A percentile compares a stretch with the other conserved stretches of the same genome.
phyloP scores from a whole-genome alignment of 2,888 invertebrate species.

The Fissipunctia ypsillon region DNA sequence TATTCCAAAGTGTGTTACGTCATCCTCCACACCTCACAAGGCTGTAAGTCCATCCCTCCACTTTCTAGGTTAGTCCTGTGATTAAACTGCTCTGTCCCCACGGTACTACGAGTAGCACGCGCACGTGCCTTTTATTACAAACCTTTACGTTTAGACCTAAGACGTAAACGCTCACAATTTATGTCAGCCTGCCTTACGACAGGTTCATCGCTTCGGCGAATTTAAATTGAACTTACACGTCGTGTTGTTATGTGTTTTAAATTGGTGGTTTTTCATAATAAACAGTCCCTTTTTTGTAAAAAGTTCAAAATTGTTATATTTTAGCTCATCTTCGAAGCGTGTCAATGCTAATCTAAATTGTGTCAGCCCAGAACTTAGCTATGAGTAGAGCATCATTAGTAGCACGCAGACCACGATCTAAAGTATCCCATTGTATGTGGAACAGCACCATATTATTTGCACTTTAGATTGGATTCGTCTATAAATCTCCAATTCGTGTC shows the following conservation, averaged over 20 bases:
- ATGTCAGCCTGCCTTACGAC: not conserved
- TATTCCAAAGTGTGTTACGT: not conserved
- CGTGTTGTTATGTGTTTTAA: slow-evolving; percentile 1
- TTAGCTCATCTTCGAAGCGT: not conserved
- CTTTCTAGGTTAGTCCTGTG: slow-evolving; percentile 7
- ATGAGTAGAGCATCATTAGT: not conserved
- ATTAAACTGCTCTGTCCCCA: slow-evolving; percentile 6
- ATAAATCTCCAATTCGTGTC: not conserved
- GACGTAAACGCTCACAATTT: slow-evolving; percentile 16
- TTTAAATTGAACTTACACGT: not conserved
- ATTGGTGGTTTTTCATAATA: not conserved
- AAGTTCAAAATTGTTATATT: not conserved
- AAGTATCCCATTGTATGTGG: too few species aligned
- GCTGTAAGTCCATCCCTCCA: slow-evolving; percentile 9
- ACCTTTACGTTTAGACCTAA: slow-evolving; percentile 2
- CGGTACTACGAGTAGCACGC: too few species aligned
- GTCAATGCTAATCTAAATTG: not conserved
- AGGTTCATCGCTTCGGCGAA: slow-evolving; percentile 1
- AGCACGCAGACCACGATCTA: not conserved
- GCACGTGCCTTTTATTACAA: slow-evolving; percentile 27
- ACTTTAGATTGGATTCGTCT: not conserved
- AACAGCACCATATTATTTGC: not conserved
- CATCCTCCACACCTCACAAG: not conserved
- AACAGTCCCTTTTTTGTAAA: not conserved
- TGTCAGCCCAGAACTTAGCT: not conserved